phyloP scores from a whole-genome alignment of 2,113 vertebrate genomes.

The Forbesichthys agassizii region DNA sequence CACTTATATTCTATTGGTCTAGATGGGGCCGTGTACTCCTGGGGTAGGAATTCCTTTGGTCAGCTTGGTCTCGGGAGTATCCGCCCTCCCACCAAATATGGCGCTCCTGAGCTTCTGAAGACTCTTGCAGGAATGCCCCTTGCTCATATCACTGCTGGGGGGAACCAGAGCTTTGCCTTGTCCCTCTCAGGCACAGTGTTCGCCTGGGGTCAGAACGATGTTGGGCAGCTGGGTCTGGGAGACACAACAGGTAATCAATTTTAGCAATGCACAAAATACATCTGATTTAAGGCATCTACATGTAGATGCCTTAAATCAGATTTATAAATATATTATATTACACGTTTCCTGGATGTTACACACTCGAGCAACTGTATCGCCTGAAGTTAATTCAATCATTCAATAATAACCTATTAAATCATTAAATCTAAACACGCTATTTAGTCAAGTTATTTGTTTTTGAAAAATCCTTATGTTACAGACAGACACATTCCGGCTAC shows the following conservation, averaged over 20 bases:
- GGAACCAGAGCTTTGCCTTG: conserved; percentile 76
- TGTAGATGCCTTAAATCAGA: too few relatives aligned
- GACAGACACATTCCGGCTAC: conserved; percentile 82
- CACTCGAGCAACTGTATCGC: too few relatives aligned
- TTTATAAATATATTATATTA: too few relatives aligned
- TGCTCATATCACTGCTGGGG: conserved; percentile 82
- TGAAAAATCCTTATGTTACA: conserved; percentile 54
- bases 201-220: conserved; percentile 83
- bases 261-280: too few relatives aligned
- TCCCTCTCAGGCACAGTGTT: conserved; percentile 83
- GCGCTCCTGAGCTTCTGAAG: conserved; percentile 68
- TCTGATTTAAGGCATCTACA: too few relatives aligned
- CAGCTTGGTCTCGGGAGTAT: conserved; percentile 79
- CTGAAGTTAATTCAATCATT: too few relatives aligned
- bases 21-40: conserved; percentile 65
- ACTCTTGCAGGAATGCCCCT: conserved; percentile 76
- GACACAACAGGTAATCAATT: not conserved
- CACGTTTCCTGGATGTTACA: too few relatives aligned
- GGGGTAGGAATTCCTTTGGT: conserved; percentile 78
- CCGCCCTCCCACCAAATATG: not conserved
- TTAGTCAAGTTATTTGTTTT: too few relatives aligned
- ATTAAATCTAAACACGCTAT: too few relatives aligned
- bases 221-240: conserved; percentile 81
- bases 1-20: not conserved
- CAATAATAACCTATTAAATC: too few relatives aligned